These are phyloP conservation scores for Acanthisitta chloris DNA, from an alignment of 2,113 vertebrate genomes.

Conservation along the genomic window DNA sequence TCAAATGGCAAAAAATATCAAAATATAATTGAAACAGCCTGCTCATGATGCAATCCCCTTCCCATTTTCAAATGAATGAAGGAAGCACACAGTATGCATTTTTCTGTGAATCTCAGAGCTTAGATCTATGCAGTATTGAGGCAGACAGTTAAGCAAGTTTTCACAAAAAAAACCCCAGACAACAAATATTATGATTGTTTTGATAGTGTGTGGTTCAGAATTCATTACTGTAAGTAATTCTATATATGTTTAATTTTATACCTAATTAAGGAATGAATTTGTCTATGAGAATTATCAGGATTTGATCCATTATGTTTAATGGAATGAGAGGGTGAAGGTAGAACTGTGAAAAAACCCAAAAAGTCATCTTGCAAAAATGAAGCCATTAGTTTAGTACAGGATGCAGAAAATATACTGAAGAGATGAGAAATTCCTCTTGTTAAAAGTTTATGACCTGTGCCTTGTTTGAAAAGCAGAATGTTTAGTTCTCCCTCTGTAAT, in stretches of 20 bases:
- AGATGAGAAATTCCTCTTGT: background rate
- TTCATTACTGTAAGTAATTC: background rate
- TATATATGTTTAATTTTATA: background rate
- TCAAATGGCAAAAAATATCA: conserved; percentile 57
- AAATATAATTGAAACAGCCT: conserved; percentile 57
- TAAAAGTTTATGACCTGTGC: background rate
- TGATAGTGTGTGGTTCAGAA: background rate
- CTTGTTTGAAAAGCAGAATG: background rate
- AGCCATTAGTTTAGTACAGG: background rate
- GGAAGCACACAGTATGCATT: background rate
- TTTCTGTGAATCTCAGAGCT: conserved; percentile 1
- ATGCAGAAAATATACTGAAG: background rate
- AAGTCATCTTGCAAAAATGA: background rate
- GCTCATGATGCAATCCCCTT: conserved; percentile 18
- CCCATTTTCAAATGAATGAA: conserved; percentile 38
- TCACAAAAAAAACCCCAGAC: background rate
- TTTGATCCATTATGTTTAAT: background rate
- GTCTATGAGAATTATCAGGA: background rate
- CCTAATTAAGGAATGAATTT: background rate
- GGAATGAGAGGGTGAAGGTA: background rate
- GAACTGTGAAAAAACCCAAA: background rate
- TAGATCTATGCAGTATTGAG: background rate
- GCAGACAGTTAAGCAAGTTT: background rate
- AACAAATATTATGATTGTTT: background rate
- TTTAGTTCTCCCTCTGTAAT: background rate